Conservation (phyloP, 2,797 vertebrate genomes). For the Ceryle rudis region DNA sequence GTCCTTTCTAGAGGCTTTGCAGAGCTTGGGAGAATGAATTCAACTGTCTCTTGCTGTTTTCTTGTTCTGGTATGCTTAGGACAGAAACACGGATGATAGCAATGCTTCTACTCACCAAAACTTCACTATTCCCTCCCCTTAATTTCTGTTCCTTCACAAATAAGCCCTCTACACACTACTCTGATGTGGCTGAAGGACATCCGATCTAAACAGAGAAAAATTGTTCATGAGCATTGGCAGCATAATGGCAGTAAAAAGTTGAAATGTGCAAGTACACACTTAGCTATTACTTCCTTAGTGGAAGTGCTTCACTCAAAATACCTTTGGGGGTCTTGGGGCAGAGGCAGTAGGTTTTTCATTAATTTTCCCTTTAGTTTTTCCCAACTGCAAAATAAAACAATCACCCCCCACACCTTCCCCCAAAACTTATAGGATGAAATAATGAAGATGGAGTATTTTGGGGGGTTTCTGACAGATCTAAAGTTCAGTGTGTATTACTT, state of each 20-base stretch:
- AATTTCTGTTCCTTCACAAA: background rate
- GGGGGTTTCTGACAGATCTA: background rate
- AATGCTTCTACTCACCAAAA: background rate
- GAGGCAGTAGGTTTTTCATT: background rate
- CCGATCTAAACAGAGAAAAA: background rate
- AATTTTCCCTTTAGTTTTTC: background rate
- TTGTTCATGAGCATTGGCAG: background rate
- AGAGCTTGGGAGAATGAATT: background rate
- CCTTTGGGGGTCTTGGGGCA: fast-evolving
- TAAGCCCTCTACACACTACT: background rate
- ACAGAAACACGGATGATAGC: background rate
- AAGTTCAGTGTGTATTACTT: background rate
- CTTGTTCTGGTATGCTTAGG: background rate
- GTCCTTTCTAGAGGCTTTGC: background rate
- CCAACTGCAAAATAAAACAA: background rate
- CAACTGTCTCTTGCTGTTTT: background rate
- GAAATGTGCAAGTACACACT: background rate
- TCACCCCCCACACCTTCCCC: too few species aligned
- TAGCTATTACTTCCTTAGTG: background rate
- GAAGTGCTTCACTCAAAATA: background rate
- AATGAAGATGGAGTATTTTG: background rate
- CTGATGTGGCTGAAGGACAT: background rate
- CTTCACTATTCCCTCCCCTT: background rate
- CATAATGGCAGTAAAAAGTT: background rate
- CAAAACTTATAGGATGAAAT: background rate